Conservation (phyloP, 2,888 invertebrate species). For the Meiosimyza decipiens region DNA sequence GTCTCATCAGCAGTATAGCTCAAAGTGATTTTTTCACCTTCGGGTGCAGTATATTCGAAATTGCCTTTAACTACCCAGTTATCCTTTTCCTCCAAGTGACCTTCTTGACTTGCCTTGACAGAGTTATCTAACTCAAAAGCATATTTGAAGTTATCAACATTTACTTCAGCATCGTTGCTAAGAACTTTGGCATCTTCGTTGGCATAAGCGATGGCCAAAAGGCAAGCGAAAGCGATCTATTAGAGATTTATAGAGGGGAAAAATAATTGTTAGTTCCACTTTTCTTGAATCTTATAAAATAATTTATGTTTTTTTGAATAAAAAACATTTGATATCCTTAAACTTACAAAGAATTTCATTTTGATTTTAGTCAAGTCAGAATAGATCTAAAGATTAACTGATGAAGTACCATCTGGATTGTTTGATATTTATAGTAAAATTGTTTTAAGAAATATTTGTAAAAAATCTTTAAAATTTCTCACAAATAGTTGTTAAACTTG, state of each 20-base stretch:
- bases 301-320: not conserved
- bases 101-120: slow-evolving; percentile 40
- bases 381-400: too few species aligned
- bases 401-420: too few species aligned
- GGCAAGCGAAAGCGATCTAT: slow-evolving; percentile 46
- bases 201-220: slow-evolving; percentile 45
- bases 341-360: too few species aligned
- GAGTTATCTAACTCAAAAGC: slow-evolving; percentile 42
- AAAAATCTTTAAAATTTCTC: too few species aligned
- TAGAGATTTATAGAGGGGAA: not conserved
- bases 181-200: slow-evolving; percentile 44
- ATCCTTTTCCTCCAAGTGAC: slow-evolving; percentile 40
- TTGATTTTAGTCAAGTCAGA: too few species aligned
- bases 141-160: slow-evolving; percentile 41
- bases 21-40: slow-evolving; percentile 25
- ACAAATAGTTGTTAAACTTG: too few species aligned
- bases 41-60: slow-evolving; percentile 27
- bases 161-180: slow-evolving; percentile 41
- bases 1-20: slow-evolving; percentile 25
- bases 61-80: slow-evolving; percentile 18
- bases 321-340: too few species aligned
- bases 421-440: too few species aligned
- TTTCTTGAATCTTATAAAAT: too few species aligned
- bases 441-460: too few species aligned
- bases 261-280: too few species aligned